Percentiles rank a stretch among this genome's conserved stretches.
These are phyloP conservation scores for Sycon ciliatum DNA, from an alignment of 37 sponge, comb jelly and placozoan genomes.

Conservation along the genomic window DNA sequence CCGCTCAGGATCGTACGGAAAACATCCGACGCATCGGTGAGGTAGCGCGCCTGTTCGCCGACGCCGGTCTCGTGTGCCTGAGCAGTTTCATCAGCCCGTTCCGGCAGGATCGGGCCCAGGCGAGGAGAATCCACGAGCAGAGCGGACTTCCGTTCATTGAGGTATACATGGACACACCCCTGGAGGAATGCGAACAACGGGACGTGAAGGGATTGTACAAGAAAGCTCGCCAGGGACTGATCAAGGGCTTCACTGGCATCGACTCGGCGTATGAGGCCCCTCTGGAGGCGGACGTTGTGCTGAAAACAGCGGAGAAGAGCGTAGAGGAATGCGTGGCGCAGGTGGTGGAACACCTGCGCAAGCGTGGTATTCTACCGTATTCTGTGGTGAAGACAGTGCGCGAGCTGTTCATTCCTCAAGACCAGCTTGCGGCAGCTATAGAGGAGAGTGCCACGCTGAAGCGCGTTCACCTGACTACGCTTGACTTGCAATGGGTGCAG, in stretches of 20 bases:
- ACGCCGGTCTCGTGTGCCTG: conserved; percentile 84
- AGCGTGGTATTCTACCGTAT: conserved; percentile 66
- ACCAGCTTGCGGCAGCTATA: conserved; percentile 31
- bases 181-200: conserved; percentile 78
- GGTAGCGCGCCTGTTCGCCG: conserved; percentile 94
- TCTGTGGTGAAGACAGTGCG: conserved; percentile 39
- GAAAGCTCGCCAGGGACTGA: conserved; percentile 87
- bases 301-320: conserved; percentile 66
- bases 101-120: conserved; percentile 61
- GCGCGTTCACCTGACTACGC: conserved; percentile 52
- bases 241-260: conserved; percentile 97
- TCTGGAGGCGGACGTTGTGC: conserved; percentile 67
- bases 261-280: conserved; percentile 88
- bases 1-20: conserved; percentile 84
- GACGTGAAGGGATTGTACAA: conserved; percentile 97
- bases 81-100: conserved; percentile 89
- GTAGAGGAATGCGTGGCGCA: conserved; percentile 67
- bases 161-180: conserved; percentile 83
- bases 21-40: conserved; percentile 89
- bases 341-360: conserved; percentile 50
- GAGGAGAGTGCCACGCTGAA: conserved; percentile 59
- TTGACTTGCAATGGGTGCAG: conserved; percentile 94
- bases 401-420: conserved; percentile 69
- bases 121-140: conserved; percentile 54
- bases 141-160: conserved; percentile 86